These are phyloP conservation scores for Elymnias hypermnestra DNA, from an alignment of 1,140 invertebrate species.

Conservation along the genomic window DNA sequence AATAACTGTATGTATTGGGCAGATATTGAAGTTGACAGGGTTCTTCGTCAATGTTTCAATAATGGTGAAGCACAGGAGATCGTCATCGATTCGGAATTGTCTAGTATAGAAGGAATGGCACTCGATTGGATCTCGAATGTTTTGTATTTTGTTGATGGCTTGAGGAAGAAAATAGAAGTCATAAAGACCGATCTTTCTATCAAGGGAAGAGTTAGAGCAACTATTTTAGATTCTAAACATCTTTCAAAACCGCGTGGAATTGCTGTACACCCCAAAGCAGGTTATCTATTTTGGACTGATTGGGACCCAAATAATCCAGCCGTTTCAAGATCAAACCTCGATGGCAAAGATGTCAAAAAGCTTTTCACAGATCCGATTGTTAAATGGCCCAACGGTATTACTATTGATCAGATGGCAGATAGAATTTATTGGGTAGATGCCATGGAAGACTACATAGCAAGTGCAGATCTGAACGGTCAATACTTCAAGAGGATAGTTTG, in stretches of 20 bases:
- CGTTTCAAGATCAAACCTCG: constrained; percentile 90
- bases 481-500: constrained; percentile 84
- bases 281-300: constrained; percentile 95
- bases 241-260: constrained; percentile 91
- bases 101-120: constrained; percentile 93
- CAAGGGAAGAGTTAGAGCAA: constrained; percentile 85
- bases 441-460: constrained; percentile 89
- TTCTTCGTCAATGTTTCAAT: constrained; percentile 86
- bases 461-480: constrained; percentile 88
- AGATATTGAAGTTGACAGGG: constrained; percentile 87
- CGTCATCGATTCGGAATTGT: constrained; percentile 83
- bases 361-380: constrained; percentile 83
- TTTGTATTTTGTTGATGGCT: constrained; percentile 93
- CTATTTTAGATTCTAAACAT: constrained; percentile 83
- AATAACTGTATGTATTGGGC: constrained; percentile 94
- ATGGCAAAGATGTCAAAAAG: constrained; percentile 85
- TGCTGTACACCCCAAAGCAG: constrained; percentile 89
- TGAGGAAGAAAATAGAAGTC: constrained; percentile 86
- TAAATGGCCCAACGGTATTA: constrained; percentile 92
- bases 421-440: constrained; percentile 93
- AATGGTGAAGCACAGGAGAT: constrained; percentile 82
- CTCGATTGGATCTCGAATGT: constrained; percentile 96
- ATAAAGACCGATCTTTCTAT: constrained; percentile 82
- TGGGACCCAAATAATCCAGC: constrained; percentile 88
- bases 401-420: constrained; percentile 88